Evolutionary conservation across 2,888 invertebrate species (phyloP).

Genomic region (Sphaerophoria taeniata): DNA sequence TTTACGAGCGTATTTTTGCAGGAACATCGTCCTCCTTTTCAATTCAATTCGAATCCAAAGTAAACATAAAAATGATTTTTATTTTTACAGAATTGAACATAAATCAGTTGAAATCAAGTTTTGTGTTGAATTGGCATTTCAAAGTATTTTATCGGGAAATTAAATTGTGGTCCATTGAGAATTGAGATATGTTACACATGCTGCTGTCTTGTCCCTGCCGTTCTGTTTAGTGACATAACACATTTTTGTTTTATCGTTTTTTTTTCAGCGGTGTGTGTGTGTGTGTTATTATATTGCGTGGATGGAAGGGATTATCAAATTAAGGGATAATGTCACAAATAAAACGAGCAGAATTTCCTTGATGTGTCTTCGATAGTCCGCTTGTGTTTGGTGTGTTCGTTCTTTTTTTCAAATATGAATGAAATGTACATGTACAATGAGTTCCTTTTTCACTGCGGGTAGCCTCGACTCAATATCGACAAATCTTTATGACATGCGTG

Average conservation of each 20-base stretch:
- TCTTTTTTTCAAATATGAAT: not conserved
- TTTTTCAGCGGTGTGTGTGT: not conserved
- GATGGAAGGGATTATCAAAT: too few species aligned
- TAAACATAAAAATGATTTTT: slow-evolving; percentile 17
- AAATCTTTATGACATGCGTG: not conserved
- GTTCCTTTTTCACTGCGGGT: slow-evolving; percentile 5
- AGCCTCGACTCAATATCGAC: slow-evolving; percentile 2
- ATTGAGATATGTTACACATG: slow-evolving; percentile 43
- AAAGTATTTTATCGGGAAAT: slow-evolving; percentile 56
- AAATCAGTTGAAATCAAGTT: slow-evolving; percentile 50
- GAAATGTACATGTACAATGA: slow-evolving; percentile 41
- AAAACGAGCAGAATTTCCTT: not conserved
- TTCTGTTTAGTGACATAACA: not conserved
- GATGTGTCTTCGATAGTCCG: slow-evolving; percentile 6
- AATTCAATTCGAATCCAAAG: slow-evolving; percentile 10
- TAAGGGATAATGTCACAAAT: slow-evolving; percentile 32
- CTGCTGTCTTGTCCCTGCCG: not conserved
- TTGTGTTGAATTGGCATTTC: slow-evolving; percentile 50
- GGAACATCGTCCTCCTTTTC: not conserved
- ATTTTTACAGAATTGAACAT: slow-evolving; percentile 1
- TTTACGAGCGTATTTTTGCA: not conserved
- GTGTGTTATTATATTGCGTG: not conserved
- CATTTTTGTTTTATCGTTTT: not conserved
- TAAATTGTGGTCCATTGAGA: slow-evolving; percentile 44
- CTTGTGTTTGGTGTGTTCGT: too few species aligned